Percentiles rank a stretch among this genome's conserved stretches.
Conservation (phyloP, 1,140 invertebrate genomes). For the Drosophila bipectinata region DNA sequence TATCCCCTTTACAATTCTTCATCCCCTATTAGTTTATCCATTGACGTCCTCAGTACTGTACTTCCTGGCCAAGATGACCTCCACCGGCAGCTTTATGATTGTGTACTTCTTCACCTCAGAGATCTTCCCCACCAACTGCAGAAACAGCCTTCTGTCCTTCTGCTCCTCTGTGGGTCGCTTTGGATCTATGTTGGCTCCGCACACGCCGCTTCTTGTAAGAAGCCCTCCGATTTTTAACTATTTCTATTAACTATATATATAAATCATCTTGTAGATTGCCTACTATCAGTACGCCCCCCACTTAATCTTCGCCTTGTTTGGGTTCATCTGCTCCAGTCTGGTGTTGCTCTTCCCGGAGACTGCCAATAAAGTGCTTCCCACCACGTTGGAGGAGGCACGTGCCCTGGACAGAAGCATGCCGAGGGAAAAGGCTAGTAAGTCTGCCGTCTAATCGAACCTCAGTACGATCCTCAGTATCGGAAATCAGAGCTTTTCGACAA, state of each 20-base stretch:
- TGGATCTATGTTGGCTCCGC: slow-evolving; percentile 90
- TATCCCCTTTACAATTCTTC: neutral
- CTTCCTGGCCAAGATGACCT: slow-evolving; percentile 88
- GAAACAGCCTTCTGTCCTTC: slow-evolving; percentile 87
- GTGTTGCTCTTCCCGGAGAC: slow-evolving; percentile 89
- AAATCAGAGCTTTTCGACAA: slow-evolving; percentile 4
- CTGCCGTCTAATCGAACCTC: slow-evolving; percentile 32
- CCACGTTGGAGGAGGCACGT: slow-evolving; percentile 88
- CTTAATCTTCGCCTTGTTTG: slow-evolving; percentile 86
- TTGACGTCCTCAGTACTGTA: slow-evolving; percentile 85
- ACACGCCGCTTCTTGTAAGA: slow-evolving; percentile 88
- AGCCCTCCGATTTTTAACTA: neutral
- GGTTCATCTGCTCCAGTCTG: slow-evolving; percentile 86
- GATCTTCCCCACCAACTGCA: slow-evolving; percentile 88
- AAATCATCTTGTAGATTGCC: slow-evolving; percentile 78
- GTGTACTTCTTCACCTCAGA: slow-evolving; percentile 89
- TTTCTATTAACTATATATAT: neutral
- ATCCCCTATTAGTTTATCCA: slow-evolving; percentile 42
- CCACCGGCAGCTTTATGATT: slow-evolving; percentile 88
- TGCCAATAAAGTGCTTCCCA: slow-evolving; percentile 86
- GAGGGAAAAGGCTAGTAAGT: slow-evolving; percentile 25
- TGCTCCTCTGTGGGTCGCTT: slow-evolving; percentile 89
- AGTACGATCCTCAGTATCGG: neutral
- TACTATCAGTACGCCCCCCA: slow-evolving; percentile 86
- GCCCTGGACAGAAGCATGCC: slow-evolving; percentile 83